Percentiles rank a stretch among this genome's conserved stretches.
Conservation (phyloP, 2,888 invertebrate genomes). For the Synanthedon vespiformis region DNA sequence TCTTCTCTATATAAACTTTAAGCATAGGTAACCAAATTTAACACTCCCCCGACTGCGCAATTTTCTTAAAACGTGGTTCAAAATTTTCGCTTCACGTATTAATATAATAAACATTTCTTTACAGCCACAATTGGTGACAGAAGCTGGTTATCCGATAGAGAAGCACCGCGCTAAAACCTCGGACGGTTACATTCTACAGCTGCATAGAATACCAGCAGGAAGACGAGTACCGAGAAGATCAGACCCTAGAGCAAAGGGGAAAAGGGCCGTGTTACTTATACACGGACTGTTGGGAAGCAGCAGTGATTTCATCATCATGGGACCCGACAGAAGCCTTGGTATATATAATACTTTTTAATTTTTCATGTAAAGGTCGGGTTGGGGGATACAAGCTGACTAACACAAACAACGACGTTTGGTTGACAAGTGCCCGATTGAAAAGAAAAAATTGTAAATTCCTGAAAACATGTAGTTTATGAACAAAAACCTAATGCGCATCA, state of each 20-base stretch:
- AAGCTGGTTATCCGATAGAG: conserved; percentile 63
- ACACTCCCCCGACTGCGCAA: no score
- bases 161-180: conserved; percentile 59
- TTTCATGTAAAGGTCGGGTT: neutral
- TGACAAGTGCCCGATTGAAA: no score
- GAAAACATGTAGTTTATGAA: no score
- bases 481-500: no score
- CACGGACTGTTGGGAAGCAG: conserved; percentile 76
- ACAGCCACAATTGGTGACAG: conserved; percentile 57
- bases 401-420: no score
- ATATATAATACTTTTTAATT: conserved; percentile 14
- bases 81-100: no score
- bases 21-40: no score
- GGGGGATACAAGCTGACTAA: no score
- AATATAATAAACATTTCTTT: neutral
- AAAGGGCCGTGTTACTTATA: conserved; percentile 57
- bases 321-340: conserved; percentile 75
- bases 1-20: no score
- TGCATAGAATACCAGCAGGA: conserved; percentile 72
- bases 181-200: conserved; percentile 73
- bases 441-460: no score
- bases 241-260: conserved; percentile 29
- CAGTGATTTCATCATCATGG: conserved; percentile 78
- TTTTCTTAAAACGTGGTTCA: no score
- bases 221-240: conserved; percentile 34